These are phyloP conservation scores for Phaenicophaeus curvirostris DNA, from an alignment of 2,797 vertebrate species.

Conservation along the genomic window DNA sequence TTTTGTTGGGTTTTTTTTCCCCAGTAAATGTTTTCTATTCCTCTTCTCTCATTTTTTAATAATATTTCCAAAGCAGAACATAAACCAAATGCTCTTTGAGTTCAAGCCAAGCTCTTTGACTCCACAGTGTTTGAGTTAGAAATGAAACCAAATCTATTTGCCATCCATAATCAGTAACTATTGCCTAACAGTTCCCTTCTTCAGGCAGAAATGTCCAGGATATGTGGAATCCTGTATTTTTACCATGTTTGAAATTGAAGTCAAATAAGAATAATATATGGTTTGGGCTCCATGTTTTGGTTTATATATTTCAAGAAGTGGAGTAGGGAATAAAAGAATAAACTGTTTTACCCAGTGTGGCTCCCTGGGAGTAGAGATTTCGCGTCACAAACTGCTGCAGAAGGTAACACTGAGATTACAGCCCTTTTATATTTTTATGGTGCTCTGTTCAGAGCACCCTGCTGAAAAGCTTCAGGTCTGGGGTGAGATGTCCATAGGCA, in stretches of 20 bases:
- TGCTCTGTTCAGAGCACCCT: neutral
- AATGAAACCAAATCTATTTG: constrained; percentile 42
- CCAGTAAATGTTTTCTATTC: constrained; percentile 37
- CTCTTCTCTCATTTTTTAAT: constrained; percentile 26
- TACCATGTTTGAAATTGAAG: neutral
- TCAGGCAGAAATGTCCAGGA: neutral
- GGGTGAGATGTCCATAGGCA: neutral
- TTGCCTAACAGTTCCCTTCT: constrained; percentile 11
- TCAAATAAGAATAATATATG: neutral
- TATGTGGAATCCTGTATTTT: neutral
- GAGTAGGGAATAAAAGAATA: neutral
- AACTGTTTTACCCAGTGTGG: neutral
- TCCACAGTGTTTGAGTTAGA: constrained; percentile 25
- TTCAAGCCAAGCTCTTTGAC: constrained; percentile 51
- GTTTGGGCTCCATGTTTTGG: neutral
- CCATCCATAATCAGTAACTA: constrained; percentile 9
- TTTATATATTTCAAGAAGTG: neutral
- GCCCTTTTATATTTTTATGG: neutral
- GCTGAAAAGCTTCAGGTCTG: neutral
- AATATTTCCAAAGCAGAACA: constrained; percentile 55
- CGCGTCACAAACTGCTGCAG: neutral
- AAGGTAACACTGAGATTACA: neutral
- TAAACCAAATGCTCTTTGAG: constrained; percentile 56
- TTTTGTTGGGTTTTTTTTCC: neutral
- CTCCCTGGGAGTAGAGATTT: neutral